A percentile compares a stretch with the other conserved stretches of the same genome.
Evolutionary conservation across 2,113 vertebrate genomes (phyloP).

Genomic region (Corythornis cristatus): DNA sequence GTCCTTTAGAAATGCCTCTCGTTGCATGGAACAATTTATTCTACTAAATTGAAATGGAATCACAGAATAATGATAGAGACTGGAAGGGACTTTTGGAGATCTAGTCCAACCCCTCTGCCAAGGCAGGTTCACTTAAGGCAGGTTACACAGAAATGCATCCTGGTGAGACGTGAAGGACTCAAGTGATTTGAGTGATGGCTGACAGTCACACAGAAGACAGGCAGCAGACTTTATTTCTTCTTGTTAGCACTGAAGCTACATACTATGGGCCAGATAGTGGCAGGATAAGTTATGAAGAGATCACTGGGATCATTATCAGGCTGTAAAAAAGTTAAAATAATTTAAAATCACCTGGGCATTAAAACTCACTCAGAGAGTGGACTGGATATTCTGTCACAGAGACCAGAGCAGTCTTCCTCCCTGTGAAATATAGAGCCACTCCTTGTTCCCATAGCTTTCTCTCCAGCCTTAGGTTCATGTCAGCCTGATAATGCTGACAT

Average conservation of each 20-base stretch:
- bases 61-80: too few relatives aligned
- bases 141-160: too few relatives aligned
- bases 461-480: neutral
- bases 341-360: neutral
- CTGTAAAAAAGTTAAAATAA: neutral
- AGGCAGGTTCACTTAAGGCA: too few relatives aligned
- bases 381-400: neutral
- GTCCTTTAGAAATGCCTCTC: neutral
- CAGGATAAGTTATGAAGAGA: neutral
- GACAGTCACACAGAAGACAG: neutral
- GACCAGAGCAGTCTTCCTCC: neutral
- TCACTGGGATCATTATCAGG: neutral
- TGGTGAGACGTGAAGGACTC: neutral
- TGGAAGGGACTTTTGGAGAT: too few relatives aligned
- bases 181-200: neutral
- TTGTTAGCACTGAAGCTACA: neutral
- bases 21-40: neutral
- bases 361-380: neutral
- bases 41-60: neutral
- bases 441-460: neutral
- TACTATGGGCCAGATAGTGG: neutral
- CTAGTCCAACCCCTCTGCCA: too few relatives aligned
- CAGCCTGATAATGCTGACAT: neutral
- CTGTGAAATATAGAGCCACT: neutral
- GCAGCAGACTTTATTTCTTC: neutral